phyloP scores from a whole-genome alignment of 1,140 invertebrate species.

The Leptonema lineaticorne region DNA sequence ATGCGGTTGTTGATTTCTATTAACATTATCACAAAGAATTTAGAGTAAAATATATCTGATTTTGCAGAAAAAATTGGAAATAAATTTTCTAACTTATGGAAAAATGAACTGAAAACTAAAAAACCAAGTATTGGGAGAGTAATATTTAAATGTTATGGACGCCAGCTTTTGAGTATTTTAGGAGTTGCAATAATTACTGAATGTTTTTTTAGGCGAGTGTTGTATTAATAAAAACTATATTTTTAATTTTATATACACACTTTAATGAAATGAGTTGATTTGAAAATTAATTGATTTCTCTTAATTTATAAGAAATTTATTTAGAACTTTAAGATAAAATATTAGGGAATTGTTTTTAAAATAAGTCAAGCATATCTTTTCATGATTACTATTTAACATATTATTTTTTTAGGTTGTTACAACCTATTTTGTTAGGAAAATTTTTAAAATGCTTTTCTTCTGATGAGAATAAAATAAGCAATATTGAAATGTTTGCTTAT shows the following conservation, averaged over 20 bases:
- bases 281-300: too few species aligned
- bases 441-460: conserved; percentile 28
- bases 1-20: background rate
- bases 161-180: conserved; percentile 5
- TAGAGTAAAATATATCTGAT: conserved; percentile 2
- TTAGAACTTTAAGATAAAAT: too few species aligned
- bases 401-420: conserved; percentile 28
- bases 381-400: background rate
- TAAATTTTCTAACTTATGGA: conserved; percentile 30
- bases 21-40: background rate
- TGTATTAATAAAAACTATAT: background rate
- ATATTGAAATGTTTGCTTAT: conserved; percentile 23
- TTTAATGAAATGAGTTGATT: too few species aligned
- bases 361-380: too few species aligned
- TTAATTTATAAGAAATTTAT: too few species aligned
- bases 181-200: conserved; percentile 25
- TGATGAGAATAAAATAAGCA: background rate
- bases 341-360: too few species aligned
- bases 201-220: conserved; percentile 24
- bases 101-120: conserved; percentile 23
- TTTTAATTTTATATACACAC: too few species aligned
- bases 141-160: conserved; percentile 32
- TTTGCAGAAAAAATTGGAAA: conserved; percentile 30
- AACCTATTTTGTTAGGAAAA: conserved; percentile 35
- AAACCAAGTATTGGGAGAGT: conserved; percentile 20